Evolutionary conservation across 2,113 vertebrate species (phyloP), one percentile per base, ranked within the genome.

Genomic region (Taurulus bubalis): DNA sequence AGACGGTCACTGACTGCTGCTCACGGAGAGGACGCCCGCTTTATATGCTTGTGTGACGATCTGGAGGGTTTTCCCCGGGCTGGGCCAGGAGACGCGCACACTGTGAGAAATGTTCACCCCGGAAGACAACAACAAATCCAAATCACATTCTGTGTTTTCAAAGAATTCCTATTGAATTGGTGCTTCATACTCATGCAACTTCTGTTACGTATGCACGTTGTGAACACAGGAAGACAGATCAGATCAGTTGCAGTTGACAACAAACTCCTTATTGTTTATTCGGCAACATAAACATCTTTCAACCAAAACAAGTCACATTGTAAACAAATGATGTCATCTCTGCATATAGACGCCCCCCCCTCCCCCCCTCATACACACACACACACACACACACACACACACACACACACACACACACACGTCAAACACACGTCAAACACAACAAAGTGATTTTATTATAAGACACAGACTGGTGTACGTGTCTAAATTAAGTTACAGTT

Each of bases 41-140:
- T 49, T 49, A 42, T 49, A 49, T 7, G 18, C 45, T 45, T 26
- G 0, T 0, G 0, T 1, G 0, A 0, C 0, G 3, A 6, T 22
- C 2, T 2, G 0, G 20, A 22, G 84, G 90, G 89, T 83, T 53
- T 91, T 87, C 84, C 91, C 91, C 85, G 10, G 1, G 0, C 3
- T 1, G 1, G 1, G 0, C 7, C 10, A 0, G 6, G 2, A 26
- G 8, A 4, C 6, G 0, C 0, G 20, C 8, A 0, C 68, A 2
- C 87, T 89, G 66, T 38, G 87, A 89, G 51, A 85, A 85, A 30
- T 65, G 32, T 36, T 63, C 18, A 63, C 6, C 28, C 1, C 2
- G 0, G 10, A 20, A 42, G 10, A 22, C n/a, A n/a, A n/a, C n/a
- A 10, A 8, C 10, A 15, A 9, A 56, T 5, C 0, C 12, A 51